Conservation (phyloP, 2,888 invertebrate genomes). For the Phaedon cochleariae region DNA sequence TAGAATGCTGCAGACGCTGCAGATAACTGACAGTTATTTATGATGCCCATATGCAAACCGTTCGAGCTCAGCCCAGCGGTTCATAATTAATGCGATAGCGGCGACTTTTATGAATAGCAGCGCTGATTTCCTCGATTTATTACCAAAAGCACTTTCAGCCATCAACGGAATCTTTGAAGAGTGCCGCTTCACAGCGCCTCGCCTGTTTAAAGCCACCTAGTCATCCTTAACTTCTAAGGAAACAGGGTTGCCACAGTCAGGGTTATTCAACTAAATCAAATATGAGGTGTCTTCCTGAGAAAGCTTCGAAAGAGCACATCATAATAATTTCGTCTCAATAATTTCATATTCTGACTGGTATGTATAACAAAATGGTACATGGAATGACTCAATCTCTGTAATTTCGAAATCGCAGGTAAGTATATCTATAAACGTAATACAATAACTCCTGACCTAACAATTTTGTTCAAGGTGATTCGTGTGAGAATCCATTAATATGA, state of each 20-base stretch:
- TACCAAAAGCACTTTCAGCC: slow-evolving; percentile 59
- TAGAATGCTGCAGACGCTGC: slow-evolving; percentile 54
- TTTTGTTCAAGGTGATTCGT: no score
- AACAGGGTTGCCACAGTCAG: not conserved
- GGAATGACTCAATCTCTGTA: no score
- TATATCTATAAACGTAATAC: no score
- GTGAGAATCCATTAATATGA: no score
- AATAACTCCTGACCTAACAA: no score
- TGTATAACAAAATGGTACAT: no score
- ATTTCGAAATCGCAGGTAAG: no score
- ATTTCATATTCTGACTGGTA: no score
- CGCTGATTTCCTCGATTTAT: slow-evolving; percentile 62
- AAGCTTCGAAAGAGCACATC: no score
- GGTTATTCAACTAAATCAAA: no score
- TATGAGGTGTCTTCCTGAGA: no score
- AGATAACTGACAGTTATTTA: slow-evolving; percentile 60
- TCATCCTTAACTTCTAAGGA: slow-evolving; percentile 50
- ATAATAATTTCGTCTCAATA: no score
- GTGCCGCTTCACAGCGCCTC: slow-evolving; percentile 51
- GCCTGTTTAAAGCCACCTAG: slow-evolving; percentile 53
- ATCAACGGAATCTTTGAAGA: slow-evolving; percentile 56
- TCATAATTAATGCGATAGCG: slow-evolving; percentile 62
- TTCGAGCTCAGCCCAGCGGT: slow-evolving; percentile 53
- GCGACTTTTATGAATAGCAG: slow-evolving; percentile 62
- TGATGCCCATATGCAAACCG: slow-evolving; percentile 60